Conservation (phyloP, 1,140 invertebrate species). For the Lepidostoma basale region DNA sequence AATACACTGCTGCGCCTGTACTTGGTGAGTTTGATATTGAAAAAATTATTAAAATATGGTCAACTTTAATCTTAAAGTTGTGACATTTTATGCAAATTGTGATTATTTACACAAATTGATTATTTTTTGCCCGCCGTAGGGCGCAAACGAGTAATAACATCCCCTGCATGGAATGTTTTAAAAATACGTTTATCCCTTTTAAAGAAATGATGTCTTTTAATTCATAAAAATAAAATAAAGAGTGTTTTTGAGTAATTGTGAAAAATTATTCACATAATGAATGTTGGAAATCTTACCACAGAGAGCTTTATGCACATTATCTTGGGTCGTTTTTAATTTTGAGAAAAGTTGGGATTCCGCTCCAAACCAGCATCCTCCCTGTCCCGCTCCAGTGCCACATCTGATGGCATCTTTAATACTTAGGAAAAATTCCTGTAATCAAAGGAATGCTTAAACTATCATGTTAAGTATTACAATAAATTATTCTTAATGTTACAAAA, state of each 20-base stretch:
- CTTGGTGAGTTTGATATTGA: too few species aligned
- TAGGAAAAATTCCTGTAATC: constrained; percentile 88
- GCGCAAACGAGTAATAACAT: too few species aligned
- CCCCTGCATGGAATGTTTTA: too few species aligned
- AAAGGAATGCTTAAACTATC: neutral
- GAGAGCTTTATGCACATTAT: constrained; percentile 81
- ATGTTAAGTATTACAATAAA: too few species aligned
- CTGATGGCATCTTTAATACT: constrained; percentile 89
- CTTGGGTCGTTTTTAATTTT: constrained; percentile 71
- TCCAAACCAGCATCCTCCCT: constrained; percentile 71
- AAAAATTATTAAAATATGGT: too few species aligned
- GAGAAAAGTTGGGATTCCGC: constrained; percentile 70
- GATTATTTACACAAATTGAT: too few species aligned
- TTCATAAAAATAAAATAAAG: constrained; percentile 10
- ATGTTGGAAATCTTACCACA: constrained; percentile 74
- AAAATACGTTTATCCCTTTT: neutral
- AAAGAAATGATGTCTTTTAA: neutral
- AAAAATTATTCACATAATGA: constrained; percentile 36
- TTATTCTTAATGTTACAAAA: too few species aligned
- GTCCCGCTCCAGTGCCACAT: constrained; percentile 60
- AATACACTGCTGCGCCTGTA: too few species aligned
- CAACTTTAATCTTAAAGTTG: too few species aligned
- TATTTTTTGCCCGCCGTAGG: too few species aligned
- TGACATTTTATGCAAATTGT: too few species aligned
- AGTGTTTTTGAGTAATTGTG: too few species aligned